These are phyloP conservation scores for Marronus borbonicus DNA, from an alignment of 2,888 invertebrate genomes.

Conservation along the genomic window DNA sequence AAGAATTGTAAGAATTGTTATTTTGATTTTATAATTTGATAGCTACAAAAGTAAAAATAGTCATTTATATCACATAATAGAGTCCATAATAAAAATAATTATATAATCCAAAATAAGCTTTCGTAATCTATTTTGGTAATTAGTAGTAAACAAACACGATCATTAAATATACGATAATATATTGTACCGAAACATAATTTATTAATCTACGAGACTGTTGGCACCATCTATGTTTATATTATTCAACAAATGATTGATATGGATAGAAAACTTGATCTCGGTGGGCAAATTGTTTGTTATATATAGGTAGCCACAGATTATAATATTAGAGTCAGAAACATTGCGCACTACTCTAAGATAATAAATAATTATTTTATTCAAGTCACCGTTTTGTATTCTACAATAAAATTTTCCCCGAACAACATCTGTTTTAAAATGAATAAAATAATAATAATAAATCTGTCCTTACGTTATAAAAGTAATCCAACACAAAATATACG, in stretches of 20 bases:
- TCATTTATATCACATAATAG: not conserved
- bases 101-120: not conserved
- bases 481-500: not conserved
- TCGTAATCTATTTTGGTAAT: not conserved
- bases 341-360: no score
- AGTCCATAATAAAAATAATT: not conserved
- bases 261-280: no score
- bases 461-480: slow-evolving; percentile 50
- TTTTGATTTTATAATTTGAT: no score
- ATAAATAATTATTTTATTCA: no score
- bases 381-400: no score
- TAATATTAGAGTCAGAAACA: no score
- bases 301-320: no score
- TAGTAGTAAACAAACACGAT: not conserved
- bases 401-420: not conserved
- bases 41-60: no score
- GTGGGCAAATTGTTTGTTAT: no score
- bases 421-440: slow-evolving; percentile 7
- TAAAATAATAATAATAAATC: slow-evolving; percentile 44
- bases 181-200: not conserved
- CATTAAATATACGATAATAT: not conserved
- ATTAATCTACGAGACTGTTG: not conserved
- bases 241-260: not conserved
- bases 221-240: not conserved
- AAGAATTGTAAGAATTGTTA: no score